Percentiles rank a stretch among this genome's conserved stretches.
These are phyloP conservation scores for Leuciscus waleckii DNA, from an alignment of 2,797 vertebrate genomes.

Conservation along the genomic window DNA sequence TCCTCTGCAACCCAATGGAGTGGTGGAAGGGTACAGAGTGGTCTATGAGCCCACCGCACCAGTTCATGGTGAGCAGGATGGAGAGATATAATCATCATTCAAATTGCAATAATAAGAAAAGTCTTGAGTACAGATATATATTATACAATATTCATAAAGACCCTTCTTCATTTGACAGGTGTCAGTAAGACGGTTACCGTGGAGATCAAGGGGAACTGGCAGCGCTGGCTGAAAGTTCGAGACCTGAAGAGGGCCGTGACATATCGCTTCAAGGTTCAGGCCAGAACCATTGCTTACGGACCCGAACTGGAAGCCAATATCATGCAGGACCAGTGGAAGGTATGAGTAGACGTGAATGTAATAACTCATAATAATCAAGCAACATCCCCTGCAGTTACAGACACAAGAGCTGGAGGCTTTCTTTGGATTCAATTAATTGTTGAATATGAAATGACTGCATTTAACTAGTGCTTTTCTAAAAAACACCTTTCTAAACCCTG, in stretches of 20 bases:
- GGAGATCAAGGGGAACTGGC: constrained; percentile 92
- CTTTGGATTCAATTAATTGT: constrained; percentile 39
- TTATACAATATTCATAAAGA: neutral
- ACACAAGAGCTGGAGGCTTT: constrained; percentile 26
- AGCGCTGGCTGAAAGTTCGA: constrained; percentile 92
- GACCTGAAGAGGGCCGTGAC: constrained; percentile 88
- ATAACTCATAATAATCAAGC: constrained; percentile 20
- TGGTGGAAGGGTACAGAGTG: constrained; percentile 93
- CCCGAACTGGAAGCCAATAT: constrained; percentile 86
- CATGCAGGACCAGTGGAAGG: constrained; percentile 89
- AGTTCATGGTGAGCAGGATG: constrained; percentile 82
- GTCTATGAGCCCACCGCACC: constrained; percentile 90
- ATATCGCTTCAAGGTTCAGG: constrained; percentile 90
- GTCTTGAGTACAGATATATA: too few relatives aligned
- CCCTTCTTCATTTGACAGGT: constrained; percentile 71
- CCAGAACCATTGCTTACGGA: constrained; percentile 89
- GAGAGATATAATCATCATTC: neutral
- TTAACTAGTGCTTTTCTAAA: constrained; percentile 19
- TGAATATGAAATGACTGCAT: constrained; percentile 18
- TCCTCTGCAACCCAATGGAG: constrained; percentile 87
- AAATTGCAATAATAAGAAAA: neutral
- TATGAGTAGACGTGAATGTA: constrained; percentile 62
- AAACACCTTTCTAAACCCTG: neutral
- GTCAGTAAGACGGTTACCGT: constrained; percentile 96
- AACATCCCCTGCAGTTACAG: constrained; percentile 31